phyloP scores from a whole-genome alignment of 2,888 invertebrate genomes.

The Craniophora ligustri region DNA sequence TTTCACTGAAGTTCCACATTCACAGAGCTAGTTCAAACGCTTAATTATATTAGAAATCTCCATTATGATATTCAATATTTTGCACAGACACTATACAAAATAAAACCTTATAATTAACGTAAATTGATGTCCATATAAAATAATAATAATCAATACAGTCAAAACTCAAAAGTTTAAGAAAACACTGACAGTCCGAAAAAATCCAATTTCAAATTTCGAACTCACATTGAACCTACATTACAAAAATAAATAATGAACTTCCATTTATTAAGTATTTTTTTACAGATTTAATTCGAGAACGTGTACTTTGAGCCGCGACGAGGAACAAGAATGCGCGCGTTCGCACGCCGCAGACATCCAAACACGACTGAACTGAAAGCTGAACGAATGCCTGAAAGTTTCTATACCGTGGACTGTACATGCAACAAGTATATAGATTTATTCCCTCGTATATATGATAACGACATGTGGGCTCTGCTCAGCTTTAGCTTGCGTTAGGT shows the following conservation, averaged over 20 bases:
- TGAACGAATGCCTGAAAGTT: constrained; percentile 52
- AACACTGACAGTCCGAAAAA: neutral
- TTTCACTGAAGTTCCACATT: constrained; percentile 9
- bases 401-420: constrained; percentile 52
- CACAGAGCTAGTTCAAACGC: neutral
- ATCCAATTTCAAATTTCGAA: neutral
- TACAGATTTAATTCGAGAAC: constrained; percentile 6
- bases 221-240: neutral
- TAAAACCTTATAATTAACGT: too few relatives aligned
- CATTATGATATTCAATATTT: neutral
- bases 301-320: constrained; percentile 19
- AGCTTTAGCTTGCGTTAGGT: constrained; percentile 8
- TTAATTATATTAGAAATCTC: neutral
- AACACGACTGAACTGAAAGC: constrained; percentile 64
- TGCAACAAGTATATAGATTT: constrained; percentile 72
- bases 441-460: constrained; percentile 29
- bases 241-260: neutral
- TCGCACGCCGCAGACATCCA: constrained; percentile 47
- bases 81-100: constrained; percentile 3
- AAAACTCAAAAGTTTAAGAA: neutral
- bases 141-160: too few relatives aligned
- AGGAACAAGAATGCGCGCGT: constrained; percentile 32
- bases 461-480: constrained; percentile 26
- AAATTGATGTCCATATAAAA: too few relatives aligned
- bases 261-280: neutral